These are phyloP conservation scores for Sturmia bella DNA, from an alignment of 2,888 invertebrate species.

Conservation along the genomic window DNA sequence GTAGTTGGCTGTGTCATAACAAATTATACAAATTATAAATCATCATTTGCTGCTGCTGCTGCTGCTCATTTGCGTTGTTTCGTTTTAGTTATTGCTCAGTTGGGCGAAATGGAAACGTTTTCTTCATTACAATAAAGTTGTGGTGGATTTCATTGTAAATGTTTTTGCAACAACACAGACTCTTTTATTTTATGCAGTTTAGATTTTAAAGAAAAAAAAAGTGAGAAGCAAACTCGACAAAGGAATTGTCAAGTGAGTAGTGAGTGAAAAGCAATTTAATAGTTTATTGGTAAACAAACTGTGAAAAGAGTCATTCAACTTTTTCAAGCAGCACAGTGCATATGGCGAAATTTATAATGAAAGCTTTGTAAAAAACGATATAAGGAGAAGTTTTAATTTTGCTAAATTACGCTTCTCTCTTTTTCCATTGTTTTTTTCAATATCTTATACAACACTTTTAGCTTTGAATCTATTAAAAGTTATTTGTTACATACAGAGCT, in stretches of 20 bases:
- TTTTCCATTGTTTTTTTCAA: too few species aligned
- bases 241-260: conserved; percentile 36
- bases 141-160: conserved; percentile 31
- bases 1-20: conserved; percentile 62
- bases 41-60: conserved; percentile 52
- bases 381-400: too few species aligned
- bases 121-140: conserved; percentile 44
- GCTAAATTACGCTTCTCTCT: too few species aligned
- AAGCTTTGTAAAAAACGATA: too few species aligned
- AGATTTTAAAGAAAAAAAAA: background rate
- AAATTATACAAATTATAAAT: conserved; percentile 67
- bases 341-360: too few species aligned
- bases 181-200: conserved; percentile 42
- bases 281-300: conserved; percentile 39
- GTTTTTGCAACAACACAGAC: background rate
- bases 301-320: conserved; percentile 41
- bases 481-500: too few species aligned
- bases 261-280: conserved; percentile 49
- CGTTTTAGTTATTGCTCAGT: conserved; percentile 30
- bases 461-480: too few species aligned
- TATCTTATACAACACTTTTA: too few species aligned
- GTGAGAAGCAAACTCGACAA: conserved; percentile 31
- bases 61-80: conserved; percentile 13
- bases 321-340: background rate
- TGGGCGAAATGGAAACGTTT: conserved; percentile 51